A percentile compares a stretch with the other conserved stretches of the same genome.
Conservation (phyloP, 2,113 vertebrate genomes). For the Orthonyx spaldingii region DNA sequence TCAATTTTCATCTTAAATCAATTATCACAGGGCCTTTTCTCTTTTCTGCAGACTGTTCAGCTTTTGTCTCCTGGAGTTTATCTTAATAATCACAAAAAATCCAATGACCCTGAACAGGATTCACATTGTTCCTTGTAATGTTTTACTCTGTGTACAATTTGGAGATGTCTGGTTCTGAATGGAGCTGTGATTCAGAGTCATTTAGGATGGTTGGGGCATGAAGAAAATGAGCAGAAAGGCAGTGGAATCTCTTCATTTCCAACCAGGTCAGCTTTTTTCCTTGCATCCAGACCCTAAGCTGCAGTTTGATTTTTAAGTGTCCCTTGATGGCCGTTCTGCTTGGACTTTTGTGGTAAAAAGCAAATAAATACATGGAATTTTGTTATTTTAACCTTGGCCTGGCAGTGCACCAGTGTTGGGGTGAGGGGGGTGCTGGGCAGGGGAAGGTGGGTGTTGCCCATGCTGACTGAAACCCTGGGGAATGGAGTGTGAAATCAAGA, state of each 20-base stretch:
- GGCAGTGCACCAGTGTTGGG: neutral
- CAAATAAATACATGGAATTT: neutral
- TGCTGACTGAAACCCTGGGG: rapidly evolving
- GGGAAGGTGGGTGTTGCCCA: rapidly evolving
- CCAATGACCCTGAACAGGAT: neutral
- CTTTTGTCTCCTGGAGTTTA: neutral
- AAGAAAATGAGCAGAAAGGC: neutral
- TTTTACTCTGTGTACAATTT: neutral
- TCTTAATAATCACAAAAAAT: neutral
- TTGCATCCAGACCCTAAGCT: neutral
- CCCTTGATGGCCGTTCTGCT: neutral
- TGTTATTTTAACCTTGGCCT: neutral
- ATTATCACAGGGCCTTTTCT: neutral
- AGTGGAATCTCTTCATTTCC: neutral
- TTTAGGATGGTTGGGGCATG: neutral
- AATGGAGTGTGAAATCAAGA: neutral
- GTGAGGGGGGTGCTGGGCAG: neutral
- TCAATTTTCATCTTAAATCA: conserved; percentile 12
- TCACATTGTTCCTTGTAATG: neutral
- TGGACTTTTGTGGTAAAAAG: neutral
- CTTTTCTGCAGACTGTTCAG: neutral
- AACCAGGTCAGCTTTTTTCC: neutral
- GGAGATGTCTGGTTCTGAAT: neutral
- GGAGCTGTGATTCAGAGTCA: neutral
- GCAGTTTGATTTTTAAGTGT: neutral